These are phyloP conservation scores for Ariopsis seemanni DNA, from an alignment of 2,113 vertebrate species.

Conservation along the genomic window DNA sequence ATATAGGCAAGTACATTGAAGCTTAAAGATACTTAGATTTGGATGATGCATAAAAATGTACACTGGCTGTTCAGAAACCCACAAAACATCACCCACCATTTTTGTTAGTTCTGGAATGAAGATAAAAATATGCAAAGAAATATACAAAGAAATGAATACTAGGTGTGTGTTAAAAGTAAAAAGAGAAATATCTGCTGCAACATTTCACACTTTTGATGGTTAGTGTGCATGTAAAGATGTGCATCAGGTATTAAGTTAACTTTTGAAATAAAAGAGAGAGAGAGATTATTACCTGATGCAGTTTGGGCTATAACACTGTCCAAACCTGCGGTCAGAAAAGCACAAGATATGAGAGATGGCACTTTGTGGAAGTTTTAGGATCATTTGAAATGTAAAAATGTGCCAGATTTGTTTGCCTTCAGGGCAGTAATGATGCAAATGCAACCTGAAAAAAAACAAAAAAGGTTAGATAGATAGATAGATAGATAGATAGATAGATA, in stretches of 20 bases:
- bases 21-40: too few relatives aligned
- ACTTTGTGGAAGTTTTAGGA: neutral
- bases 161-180: too few relatives aligned
- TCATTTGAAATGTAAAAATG: neutral
- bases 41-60: too few relatives aligned
- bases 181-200: neutral
- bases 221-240: neutral
- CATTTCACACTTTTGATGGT: neutral
- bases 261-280: neutral
- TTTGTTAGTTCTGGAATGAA: too few relatives aligned
- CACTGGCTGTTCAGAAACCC: too few relatives aligned
- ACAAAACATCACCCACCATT: too few relatives aligned
- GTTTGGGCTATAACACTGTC: accelerated
- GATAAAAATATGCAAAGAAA: too few relatives aligned
- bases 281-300: neutral
- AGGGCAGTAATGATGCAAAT: neutral
- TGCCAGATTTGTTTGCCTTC: neutral
- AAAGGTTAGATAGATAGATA: too few relatives aligned
- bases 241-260: neutral
- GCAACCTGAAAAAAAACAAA: neutral
- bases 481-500: too few relatives aligned
- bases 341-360: neutral
- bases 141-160: too few relatives aligned
- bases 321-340: neutral
- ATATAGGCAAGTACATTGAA: too few relatives aligned